Conservation (phyloP, 2,888 invertebrate genomes). For the Timema podura region DNA sequence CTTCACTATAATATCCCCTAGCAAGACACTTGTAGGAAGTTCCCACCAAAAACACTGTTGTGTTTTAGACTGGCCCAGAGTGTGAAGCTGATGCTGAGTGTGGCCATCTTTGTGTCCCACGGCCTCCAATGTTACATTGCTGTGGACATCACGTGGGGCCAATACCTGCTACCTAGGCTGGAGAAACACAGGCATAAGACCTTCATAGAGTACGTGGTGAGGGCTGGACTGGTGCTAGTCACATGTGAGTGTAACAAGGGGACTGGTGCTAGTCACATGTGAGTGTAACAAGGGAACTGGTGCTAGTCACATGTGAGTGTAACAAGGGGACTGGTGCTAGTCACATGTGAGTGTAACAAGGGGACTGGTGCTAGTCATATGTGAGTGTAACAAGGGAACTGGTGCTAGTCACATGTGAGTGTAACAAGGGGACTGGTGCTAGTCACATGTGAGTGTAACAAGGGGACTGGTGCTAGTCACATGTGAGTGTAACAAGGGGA, state of each 20-base stretch:
- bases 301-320: too few relatives aligned
- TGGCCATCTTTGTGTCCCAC: conserved; percentile 87
- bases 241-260: conserved; percentile 81
- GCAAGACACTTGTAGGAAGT: background rate
- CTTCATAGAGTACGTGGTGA: conserved; percentile 72
- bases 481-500: too few relatives aligned
- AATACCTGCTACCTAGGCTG: conserved; percentile 59
- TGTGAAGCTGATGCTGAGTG: conserved; percentile 67
- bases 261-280: too few relatives aligned
- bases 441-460: too few relatives aligned
- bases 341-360: too few relatives aligned
- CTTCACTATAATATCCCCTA: background rate
- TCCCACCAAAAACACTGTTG: background rate
- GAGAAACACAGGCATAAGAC: conserved; percentile 57
- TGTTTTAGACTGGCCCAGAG: conserved; percentile 61
- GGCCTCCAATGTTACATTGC: conserved; percentile 94
- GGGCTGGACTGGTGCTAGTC: conserved; percentile 70
- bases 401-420: too few relatives aligned
- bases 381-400: too few relatives aligned
- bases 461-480: too few relatives aligned
- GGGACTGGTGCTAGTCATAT: too few relatives aligned
- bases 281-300: too few relatives aligned
- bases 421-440: too few relatives aligned
- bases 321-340: too few relatives aligned
- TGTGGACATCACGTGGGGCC: conserved; percentile 87